These are phyloP conservation scores for Papilio xuthus DNA, from an alignment of 1,140 invertebrate species.

Conservation along the genomic window DNA sequence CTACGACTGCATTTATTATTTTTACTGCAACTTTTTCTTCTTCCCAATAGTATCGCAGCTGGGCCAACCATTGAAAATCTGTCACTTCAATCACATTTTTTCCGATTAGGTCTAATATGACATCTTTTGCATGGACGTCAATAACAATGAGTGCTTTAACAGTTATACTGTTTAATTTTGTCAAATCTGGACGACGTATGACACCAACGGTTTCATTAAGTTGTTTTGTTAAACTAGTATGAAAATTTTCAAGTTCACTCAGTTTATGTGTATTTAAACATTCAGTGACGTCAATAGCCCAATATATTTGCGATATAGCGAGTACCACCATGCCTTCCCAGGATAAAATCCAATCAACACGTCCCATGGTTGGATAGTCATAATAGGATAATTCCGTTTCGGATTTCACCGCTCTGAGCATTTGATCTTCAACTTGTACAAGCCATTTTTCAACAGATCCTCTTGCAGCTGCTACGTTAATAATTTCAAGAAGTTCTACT, in stretches of 20 bases:
- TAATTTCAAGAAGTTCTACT: constrained; percentile 85
- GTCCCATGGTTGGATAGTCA: constrained; percentile 85
- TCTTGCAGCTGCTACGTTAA: constrained; percentile 90
- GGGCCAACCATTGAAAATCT: constrained; percentile 96
- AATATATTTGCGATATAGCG: constrained; percentile 93
- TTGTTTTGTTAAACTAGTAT: constrained; percentile 81
- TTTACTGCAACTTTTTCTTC: constrained; percentile 89
- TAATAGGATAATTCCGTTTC: constrained; percentile 88
- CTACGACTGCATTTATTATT: constrained; percentile 93
- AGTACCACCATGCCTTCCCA: constrained; percentile 96
- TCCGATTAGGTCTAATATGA: constrained; percentile 88
- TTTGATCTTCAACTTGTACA: constrained; percentile 91
- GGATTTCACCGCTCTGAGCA: constrained; percentile 88
- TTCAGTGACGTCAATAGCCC: constrained; percentile 91
- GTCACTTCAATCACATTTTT: constrained; percentile 87
- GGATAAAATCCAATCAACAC: constrained; percentile 89
- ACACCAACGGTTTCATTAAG: constrained; percentile 85
- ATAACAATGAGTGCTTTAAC: constrained; percentile 94
- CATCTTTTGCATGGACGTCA: constrained; percentile 95
- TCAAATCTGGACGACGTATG: constrained; percentile 82
- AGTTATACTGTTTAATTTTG: constrained; percentile 87
- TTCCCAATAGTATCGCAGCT: constrained; percentile 96
- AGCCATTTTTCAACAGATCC: constrained; percentile 98
- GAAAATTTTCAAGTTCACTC: constrained; percentile 82
- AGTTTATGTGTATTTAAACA: constrained; percentile 83